Evolutionary conservation across 2,797 vertebrate species (phyloP), one percentile per base, ranked within the genome.

Genomic region (Coreius guichenoti): DNA sequence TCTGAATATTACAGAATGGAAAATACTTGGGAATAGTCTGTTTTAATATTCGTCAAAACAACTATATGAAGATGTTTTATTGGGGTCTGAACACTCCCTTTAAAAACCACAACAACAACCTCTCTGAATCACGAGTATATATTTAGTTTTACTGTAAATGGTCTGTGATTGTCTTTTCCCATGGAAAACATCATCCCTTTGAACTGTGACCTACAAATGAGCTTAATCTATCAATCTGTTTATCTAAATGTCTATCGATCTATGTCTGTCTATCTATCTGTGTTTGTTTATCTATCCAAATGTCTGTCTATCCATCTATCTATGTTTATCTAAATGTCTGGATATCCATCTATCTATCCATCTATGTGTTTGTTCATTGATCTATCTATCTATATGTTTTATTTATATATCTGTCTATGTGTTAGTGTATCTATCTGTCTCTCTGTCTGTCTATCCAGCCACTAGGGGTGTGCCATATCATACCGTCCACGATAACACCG

Each of bases 61-160:
- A 86, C 58, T 74, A 68, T 81, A 86, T 88, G 84, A 87, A 91
- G 90, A 90, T 89, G 81, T 78, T 92, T 92, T 87, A 93, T 87
- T 91, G 61, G 68, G 75, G 78, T 65, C 72, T 89, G 90, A 92
- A 91, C 82, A 88, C 67, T 82, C 63, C 80, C 73, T 76, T 85
- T 86, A 16, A 80, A 82, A 87, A 89, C 61, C 81, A 86, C 79
- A 87, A 87, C 85, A 81, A 89, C 81, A 84, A 76, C 91, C 91
- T 89, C 87, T 45, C 90, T 92, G 89, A 92, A 90, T 90, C 65
- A 86, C 47, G 39, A 75, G 77, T 87, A 76, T 82, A 19, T 83
- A 43, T 73, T 87, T 69, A 65, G 74, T 26, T 58, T 80, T 19
- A 65, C 26, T 65, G 6, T 29, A 82, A 86, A 80, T 23, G 63